phyloP scores from a whole-genome alignment of 2,797 vertebrate species.

The Sebastes minor region DNA sequence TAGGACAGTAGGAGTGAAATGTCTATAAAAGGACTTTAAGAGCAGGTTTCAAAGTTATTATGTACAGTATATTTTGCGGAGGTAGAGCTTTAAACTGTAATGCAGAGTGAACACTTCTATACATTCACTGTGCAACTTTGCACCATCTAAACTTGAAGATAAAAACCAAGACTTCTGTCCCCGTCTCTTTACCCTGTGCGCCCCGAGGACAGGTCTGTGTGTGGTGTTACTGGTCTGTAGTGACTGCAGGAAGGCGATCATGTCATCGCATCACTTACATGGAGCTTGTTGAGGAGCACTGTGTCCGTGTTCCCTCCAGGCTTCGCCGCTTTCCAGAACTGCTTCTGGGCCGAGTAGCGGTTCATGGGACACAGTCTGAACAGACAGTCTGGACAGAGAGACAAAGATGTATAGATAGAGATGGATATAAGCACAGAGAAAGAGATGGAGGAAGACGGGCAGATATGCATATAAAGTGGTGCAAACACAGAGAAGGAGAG shows the following conservation, averaged over 20 bases:
- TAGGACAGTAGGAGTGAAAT: constrained; percentile 44
- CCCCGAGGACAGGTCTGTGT: constrained; percentile 5
- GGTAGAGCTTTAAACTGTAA: not conserved
- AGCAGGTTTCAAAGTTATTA: not conserved
- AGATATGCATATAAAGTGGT: not conserved
- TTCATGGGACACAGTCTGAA: constrained; percentile 99
- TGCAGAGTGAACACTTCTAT: not conserved
- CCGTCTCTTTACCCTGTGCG: not conserved
- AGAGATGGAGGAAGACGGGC: not conserved
- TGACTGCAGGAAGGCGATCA: not conserved
- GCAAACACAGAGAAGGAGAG: not conserved
- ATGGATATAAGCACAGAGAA: not conserved
- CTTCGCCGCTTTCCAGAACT: constrained; percentile 99
- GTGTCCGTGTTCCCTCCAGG: constrained; percentile 95
- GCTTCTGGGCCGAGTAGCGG: constrained; percentile 98
- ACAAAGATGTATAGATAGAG: not conserved
- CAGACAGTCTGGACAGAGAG: constrained; percentile 88
- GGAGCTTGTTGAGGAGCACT: constrained; percentile 95
- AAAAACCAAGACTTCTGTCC: not conserved
- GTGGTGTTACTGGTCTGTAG: not conserved
- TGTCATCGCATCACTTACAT: constrained; percentile 83
- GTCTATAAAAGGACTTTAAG: constrained; percentile 68
- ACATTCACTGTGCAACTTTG: not conserved
- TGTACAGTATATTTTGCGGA: not conserved
- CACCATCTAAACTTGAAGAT: not conserved